Conservation (phyloP, 2,888 invertebrate genomes). For the Mechanitis messenoides region DNA sequence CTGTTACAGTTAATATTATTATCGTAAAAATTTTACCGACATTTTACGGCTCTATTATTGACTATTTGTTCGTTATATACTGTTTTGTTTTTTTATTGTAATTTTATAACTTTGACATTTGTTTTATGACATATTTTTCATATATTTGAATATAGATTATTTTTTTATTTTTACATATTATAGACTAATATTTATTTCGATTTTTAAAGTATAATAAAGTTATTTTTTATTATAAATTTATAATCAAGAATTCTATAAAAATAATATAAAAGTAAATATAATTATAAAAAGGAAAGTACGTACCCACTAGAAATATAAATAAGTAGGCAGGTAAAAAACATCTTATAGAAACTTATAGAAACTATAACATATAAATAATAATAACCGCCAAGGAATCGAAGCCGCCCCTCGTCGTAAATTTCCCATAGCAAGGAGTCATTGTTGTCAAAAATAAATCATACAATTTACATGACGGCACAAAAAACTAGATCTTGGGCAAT, state of each 20-base stretch:
- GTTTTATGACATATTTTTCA: background rate
- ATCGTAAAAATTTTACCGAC: slow-evolving; percentile 37
- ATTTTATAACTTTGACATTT: background rate
- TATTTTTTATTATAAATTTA: too few species aligned
- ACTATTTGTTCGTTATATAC: slow-evolving; percentile 31
- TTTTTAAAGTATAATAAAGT: too few species aligned
- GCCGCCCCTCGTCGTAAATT: slow-evolving; percentile 71
- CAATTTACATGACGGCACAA: slow-evolving; percentile 54
- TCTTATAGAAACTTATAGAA: too few species aligned
- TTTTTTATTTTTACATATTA: too few species aligned
- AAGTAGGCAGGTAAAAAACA: too few species aligned
- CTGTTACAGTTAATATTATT: slow-evolving; percentile 28
- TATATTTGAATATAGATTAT: too few species aligned
- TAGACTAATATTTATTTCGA: too few species aligned
- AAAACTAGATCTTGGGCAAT: slow-evolving; percentile 61
- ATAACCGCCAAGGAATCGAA: slow-evolving; percentile 29
- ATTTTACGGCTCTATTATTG: slow-evolving; percentile 44
- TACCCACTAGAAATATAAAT: too few species aligned
- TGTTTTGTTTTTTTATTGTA: background rate
- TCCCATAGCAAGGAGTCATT: slow-evolving; percentile 65
- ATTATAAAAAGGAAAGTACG: too few species aligned
- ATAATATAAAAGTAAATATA: too few species aligned
- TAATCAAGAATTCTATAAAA: too few species aligned
- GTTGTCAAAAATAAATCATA: slow-evolving; percentile 73
- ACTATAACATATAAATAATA: slow-evolving; percentile 3